phyloP scores from a whole-genome alignment of 35 echinoderm and acorn worm species.

The Amphiura filiformis region DNA sequence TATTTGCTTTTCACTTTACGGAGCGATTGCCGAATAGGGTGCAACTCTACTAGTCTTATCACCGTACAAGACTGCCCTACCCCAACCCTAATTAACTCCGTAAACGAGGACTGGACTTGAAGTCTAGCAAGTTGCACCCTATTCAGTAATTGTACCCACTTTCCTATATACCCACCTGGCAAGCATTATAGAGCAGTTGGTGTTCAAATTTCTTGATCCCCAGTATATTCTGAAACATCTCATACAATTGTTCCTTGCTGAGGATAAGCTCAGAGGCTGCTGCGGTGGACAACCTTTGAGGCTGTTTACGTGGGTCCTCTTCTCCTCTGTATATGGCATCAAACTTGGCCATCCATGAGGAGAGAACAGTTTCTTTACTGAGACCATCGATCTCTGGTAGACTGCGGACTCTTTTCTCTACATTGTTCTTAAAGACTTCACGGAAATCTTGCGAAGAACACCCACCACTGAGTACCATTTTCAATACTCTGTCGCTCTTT shows the following conservation, averaged over 20 bases:
- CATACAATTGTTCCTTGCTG: conserved; percentile 97
- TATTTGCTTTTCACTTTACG: too few relatives aligned
- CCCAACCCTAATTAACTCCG: too few relatives aligned
- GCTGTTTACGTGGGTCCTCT: conserved; percentile 96
- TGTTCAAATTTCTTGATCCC: conserved; percentile 99
- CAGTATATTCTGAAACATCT: conserved; percentile 99
- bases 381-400: conserved; percentile 97
- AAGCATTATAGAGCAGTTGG: conserved; percentile 97
- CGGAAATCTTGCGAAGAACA: conserved; percentile 97
- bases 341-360: conserved; percentile 99
- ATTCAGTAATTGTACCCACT: too few relatives aligned
- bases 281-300: conserved; percentile 90
- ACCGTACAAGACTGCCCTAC: too few relatives aligned
- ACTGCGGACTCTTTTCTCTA: conserved; percentile 90
- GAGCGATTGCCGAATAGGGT: too few relatives aligned
- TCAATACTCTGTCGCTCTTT: conserved; percentile 94
- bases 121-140: too few relatives aligned
- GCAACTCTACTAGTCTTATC: too few relatives aligned
- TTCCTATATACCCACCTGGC: conserved; percentile 86
- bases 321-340: conserved; percentile 98
- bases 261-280: conserved; percentile 97
- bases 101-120: too few relatives aligned
- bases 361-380: conserved; percentile 97
- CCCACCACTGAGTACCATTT: conserved; percentile 93
- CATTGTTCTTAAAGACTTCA: conserved; percentile 99